Evolutionary conservation across 2,888 invertebrate species (phyloP).

Genomic region (Drosophila flavopinicola): DNA sequence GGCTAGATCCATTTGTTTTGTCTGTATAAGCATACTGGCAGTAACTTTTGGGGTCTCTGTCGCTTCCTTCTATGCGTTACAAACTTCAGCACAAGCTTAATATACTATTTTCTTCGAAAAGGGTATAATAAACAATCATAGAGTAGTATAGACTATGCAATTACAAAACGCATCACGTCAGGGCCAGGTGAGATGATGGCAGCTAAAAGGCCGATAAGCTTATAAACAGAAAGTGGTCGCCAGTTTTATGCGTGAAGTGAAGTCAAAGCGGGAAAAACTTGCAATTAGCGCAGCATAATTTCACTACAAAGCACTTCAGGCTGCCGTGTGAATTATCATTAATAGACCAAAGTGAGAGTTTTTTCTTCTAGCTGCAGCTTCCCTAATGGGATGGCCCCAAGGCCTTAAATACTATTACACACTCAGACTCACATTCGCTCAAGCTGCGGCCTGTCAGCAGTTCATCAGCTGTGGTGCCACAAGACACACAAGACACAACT

Average conservation of each 20-base stretch:
- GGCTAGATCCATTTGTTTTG: no score
- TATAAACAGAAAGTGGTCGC: slow-evolving; percentile 28
- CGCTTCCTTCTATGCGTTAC: no score
- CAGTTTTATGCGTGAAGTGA: slow-evolving; percentile 62
- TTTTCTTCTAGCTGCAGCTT: slow-evolving; percentile 26
- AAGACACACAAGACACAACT: slow-evolving; percentile 25
- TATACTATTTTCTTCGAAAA: no score
- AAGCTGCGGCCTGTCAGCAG: slow-evolving; percentile 37
- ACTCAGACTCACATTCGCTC: neutral
- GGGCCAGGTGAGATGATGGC: slow-evolving; percentile 53
- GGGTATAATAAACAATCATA: no score
- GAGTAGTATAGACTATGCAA: no score
- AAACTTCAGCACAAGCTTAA: no score
- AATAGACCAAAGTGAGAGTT: slow-evolving; percentile 73
- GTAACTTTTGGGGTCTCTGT: no score
- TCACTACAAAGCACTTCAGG: slow-evolving; percentile 56
- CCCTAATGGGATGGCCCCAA: slow-evolving; percentile 57
- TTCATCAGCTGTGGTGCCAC: slow-evolving; percentile 39
- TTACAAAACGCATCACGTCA: slow-evolving; percentile 68
- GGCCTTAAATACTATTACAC: slow-evolving; percentile 25
- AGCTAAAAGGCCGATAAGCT: slow-evolving; percentile 17
- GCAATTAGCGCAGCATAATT: slow-evolving; percentile 74
- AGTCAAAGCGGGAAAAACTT: slow-evolving; percentile 53
- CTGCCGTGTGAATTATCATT: slow-evolving; percentile 75
- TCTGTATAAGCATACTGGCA: no score